These are phyloP conservation scores for Coleophora deauratella DNA, from an alignment of 2,888 invertebrate species.

Conservation along the genomic window DNA sequence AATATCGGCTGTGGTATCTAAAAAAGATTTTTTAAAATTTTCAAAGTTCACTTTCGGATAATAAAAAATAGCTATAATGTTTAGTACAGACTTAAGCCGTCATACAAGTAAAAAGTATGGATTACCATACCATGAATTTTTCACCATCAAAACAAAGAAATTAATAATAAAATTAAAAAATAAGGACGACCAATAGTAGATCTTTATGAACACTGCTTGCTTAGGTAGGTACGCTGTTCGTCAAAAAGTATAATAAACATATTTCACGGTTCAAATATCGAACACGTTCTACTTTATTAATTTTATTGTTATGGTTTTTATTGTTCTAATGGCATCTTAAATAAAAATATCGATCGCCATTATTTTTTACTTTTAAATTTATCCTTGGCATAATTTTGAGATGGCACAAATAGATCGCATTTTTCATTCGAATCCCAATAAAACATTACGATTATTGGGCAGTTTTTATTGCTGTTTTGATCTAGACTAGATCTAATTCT, in stretches of 20 bases:
- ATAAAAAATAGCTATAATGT: too few relatives aligned
- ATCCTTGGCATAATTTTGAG: constrained; percentile 1
- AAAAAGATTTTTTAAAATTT: too few relatives aligned
- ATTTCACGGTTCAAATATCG: neutral
- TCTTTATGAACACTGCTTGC: too few relatives aligned
- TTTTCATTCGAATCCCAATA: constrained; percentile 1
- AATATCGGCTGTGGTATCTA: too few relatives aligned
- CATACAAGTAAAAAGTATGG: too few relatives aligned
- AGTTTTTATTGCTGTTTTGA: neutral
- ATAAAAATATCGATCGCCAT: neutral
- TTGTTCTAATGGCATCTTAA: constrained; percentile 3
- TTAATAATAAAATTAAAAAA: too few relatives aligned
- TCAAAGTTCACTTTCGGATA: too few relatives aligned
- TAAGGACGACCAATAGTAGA: too few relatives aligned
- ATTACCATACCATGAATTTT: too few relatives aligned
- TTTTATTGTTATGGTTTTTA: neutral
- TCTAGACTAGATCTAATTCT: neutral
- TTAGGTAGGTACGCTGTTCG: too few relatives aligned
- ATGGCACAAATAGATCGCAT: constrained; percentile 1
- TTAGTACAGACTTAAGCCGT: too few relatives aligned
- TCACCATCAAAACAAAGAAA: too few relatives aligned
- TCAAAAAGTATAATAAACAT: neutral
- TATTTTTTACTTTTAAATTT: neutral
- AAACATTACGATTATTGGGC: neutral
- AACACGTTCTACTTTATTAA: neutral